phyloP scores from a whole-genome alignment of 2,888 invertebrate species.

The Aspidiotus destructor region DNA sequence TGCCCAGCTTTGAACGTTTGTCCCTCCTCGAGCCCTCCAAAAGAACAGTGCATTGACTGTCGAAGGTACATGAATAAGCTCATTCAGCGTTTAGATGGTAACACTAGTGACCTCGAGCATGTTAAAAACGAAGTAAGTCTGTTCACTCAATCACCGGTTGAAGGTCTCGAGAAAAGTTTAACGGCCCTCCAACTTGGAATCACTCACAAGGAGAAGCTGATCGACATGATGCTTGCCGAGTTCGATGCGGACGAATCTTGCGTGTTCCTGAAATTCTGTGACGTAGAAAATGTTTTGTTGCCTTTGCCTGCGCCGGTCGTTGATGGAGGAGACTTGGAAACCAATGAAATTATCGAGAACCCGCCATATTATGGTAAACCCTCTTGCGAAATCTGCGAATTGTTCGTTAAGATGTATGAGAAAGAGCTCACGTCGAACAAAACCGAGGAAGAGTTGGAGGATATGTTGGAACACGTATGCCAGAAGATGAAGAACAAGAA shows the following conservation, averaged over 20 bases:
- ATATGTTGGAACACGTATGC: conserved; percentile 58
- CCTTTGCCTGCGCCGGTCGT: conserved; percentile 29
- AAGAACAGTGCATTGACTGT: not conserved
- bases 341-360: conserved; percentile 6
- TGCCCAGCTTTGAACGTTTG: conserved; percentile 66
- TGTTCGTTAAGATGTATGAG: conserved; percentile 27
- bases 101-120: conserved; percentile 61
- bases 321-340: conserved; percentile 30
- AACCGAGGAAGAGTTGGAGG: conserved; percentile 69
- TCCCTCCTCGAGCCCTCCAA: conserved; percentile 35
- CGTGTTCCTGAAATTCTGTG: conserved; percentile 63
- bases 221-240: conserved; percentile 68
- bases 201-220: conserved; percentile 61
- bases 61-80: not conserved
- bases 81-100: conserved; percentile 46
- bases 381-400: conserved; percentile 30
- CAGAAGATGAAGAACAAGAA: conserved; percentile 42
- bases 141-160: conserved; percentile 5
- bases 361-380: conserved; percentile 7
- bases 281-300: conserved; percentile 37
- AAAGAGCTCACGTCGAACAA: conserved; percentile 67
- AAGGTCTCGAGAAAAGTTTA: conserved; percentile 49
- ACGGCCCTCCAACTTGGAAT: conserved; percentile 53
- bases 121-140: conserved; percentile 61
- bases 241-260: conserved; percentile 68